Base-by-base conservation (phyloP, 2,888 invertebrate genomes). In the Drosophila neonasuta region DNA sequence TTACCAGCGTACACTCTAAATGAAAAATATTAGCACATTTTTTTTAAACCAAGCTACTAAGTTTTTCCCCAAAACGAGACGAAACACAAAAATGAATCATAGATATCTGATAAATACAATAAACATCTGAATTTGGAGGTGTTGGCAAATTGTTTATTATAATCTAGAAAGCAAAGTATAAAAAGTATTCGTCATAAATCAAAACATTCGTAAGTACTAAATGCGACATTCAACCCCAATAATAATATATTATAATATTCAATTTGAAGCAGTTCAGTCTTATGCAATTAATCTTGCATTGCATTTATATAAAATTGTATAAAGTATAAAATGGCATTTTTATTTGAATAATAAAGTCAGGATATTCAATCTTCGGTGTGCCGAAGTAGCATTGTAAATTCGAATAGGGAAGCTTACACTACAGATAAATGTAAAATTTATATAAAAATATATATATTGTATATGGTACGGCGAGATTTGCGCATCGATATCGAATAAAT, bases 181-280 rank as follows among this genome's bases (percentile, higher is more conserved):
- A 15, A 41, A 41, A 41, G 13, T 8, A 41, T 15, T 8, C 8
- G 13, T 41, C 9, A 8, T 41, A 41, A 13, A 15, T 41, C 6
- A 13, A 41, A 13, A 41, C n/a, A 45, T n/a, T 20, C 8, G 17
- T 10, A 51, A 17, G 60, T 71, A 61, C 60, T 71, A 64, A 56
- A 64, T 64, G 55, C 63, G 54, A 48, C 9, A 42, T 24, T 13
- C 8, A 15, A 8, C 39, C 39, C 15, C 7, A 8, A 13, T 13
- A 41, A 13, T 13, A 41, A 13, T n/a, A 34, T 11, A 39, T 39
- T 36, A 36, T 11, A 39, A 13, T 41, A 15, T 7, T 41, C 13
- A 15, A 41, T 41, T 41, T 41, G 15, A 41, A 15, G 15, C 39
- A 41, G 15, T 15, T 41, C 39, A 41, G 39, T 41, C 39, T 41